Conservation (phyloP, 2,888 invertebrate species). For the Amblyteles armatorius region DNA sequence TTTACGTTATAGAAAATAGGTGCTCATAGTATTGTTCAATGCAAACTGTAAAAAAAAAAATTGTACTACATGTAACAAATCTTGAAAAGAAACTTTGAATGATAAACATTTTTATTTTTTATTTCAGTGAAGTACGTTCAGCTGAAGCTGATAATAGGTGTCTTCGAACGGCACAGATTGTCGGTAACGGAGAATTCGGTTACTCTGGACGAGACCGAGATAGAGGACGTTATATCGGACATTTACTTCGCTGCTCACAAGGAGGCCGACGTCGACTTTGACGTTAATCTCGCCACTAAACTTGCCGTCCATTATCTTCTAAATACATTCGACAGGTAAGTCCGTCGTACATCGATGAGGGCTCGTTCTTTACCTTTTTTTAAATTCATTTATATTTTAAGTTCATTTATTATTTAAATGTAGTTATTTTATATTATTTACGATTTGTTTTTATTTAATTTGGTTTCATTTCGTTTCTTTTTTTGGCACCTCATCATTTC, state of each 20-base stretch:
- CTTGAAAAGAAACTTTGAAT: background rate
- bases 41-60: background rate
- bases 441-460: background rate
- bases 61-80: background rate
- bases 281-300: slow-evolving; percentile 88
- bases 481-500: slow-evolving; percentile 70
- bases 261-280: slow-evolving; percentile 87
- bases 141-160: slow-evolving; percentile 88
- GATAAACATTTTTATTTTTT: slow-evolving; percentile 18
- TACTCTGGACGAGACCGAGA: slow-evolving; percentile 88
- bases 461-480: background rate
- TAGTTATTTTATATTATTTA: background rate
- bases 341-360: background rate
- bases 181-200: slow-evolving; percentile 89
- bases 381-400: background rate
- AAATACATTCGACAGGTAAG: slow-evolving; percentile 89
- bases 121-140: slow-evolving; percentile 85
- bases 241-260: slow-evolving; percentile 91
- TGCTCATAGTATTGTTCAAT: too few relatives aligned
- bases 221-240: slow-evolving; percentile 90
- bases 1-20: too few relatives aligned
- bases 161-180: slow-evolving; percentile 90
- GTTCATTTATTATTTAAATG: background rate
- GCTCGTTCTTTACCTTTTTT: background rate
- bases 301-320: slow-evolving; percentile 88